Evolutionary conservation across 2,113 vertebrate species (phyloP), one percentile per base, ranked within the genome.

Genomic region (Malurus cyaneus): DNA sequence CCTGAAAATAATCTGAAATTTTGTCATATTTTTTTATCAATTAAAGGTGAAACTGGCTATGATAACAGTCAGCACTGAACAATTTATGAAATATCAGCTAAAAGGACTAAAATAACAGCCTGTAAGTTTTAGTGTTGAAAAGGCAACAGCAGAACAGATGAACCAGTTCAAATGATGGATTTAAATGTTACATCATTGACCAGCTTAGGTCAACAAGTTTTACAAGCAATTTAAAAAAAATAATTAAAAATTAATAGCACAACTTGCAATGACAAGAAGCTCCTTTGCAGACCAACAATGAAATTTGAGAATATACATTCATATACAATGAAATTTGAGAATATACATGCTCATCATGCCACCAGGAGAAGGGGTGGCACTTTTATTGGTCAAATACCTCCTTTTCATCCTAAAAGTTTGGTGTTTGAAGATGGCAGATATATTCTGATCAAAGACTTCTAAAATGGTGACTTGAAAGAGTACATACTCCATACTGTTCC

Each of bases 361-460:
- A 76, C 39, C 49, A 76, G 61, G 36, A 84, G 85, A 81, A 89
- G 9, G 8, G 56, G 52, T 89, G 78, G 56, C 65, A 79, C 84
- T 93, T 94, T 93, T 89, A 91, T 94, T 94, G 91, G 73, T 60
- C 44, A 36, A 89, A 85, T 69, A 76, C 59, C 81, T 91, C 18
- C 56, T 94, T 95, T 94, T 93, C 65, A 79, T 89, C 87, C 78
- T 91, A 87, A 89, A 91, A 89, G 44, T 12, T 32, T 69, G n/a
- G 34, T n/a, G 36, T 91, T 95, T 96, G 87, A 96, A 95, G 87
- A 87, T 41, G 78, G 56, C 57, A 81, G 81, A 67, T 60, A 81
- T 16, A 34, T 81, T 84, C 61, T 81, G 73, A 94, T 94, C 93
- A 96, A 87, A 91, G 89, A 36, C 31, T 46, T 81, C 70, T 71